Evolutionary conservation across 1,140 invertebrate genomes (phyloP).

Genomic region (Drosophila pachea): DNA sequence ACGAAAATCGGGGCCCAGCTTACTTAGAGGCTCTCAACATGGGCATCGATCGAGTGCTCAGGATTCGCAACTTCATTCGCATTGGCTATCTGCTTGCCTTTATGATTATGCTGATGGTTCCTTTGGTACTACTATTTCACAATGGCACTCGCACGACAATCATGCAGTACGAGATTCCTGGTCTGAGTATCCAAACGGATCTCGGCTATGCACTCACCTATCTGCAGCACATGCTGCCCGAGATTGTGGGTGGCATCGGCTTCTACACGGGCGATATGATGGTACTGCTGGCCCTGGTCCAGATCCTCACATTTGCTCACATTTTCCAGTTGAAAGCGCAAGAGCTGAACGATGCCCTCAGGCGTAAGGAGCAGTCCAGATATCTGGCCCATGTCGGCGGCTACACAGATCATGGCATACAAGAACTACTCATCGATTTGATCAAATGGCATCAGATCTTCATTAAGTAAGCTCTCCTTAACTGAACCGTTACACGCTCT

Average conservation of each 20-base stretch:
- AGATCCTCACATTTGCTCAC: slow-evolving; percentile 49
- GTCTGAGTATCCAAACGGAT: slow-evolving; percentile 41
- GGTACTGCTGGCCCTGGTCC: slow-evolving; percentile 37
- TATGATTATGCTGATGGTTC: slow-evolving; percentile 29
- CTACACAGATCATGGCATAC: background rate
- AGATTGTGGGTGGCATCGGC: slow-evolving; percentile 40
- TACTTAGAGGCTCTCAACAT: slow-evolving; percentile 24
- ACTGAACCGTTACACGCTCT: background rate
- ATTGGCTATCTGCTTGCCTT: slow-evolving; percentile 42
- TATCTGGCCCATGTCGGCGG: background rate
- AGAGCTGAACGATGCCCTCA: slow-evolving; percentile 29
- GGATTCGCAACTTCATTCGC: slow-evolving; percentile 31
- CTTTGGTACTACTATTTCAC: slow-evolving; percentile 19
- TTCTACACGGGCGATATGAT: slow-evolving; percentile 53
- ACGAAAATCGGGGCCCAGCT: slow-evolving; percentile 15
- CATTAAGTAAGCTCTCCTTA: slow-evolving; percentile 25
- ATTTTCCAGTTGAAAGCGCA: slow-evolving; percentile 45
- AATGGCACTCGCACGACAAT: slow-evolving; percentile 47
- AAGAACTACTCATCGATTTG: slow-evolving; percentile 36
- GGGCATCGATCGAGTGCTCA: slow-evolving; percentile 37
- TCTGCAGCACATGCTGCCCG: slow-evolving; percentile 38
- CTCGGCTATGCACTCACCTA: slow-evolving; percentile 40
- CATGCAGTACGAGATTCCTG: slow-evolving; percentile 50
- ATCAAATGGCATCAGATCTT: slow-evolving; percentile 67
- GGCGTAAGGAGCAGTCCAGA: slow-evolving; percentile 16